Base-by-base conservation (phyloP, 1,140 invertebrate species). In the Drosophila navojoa region DNA sequence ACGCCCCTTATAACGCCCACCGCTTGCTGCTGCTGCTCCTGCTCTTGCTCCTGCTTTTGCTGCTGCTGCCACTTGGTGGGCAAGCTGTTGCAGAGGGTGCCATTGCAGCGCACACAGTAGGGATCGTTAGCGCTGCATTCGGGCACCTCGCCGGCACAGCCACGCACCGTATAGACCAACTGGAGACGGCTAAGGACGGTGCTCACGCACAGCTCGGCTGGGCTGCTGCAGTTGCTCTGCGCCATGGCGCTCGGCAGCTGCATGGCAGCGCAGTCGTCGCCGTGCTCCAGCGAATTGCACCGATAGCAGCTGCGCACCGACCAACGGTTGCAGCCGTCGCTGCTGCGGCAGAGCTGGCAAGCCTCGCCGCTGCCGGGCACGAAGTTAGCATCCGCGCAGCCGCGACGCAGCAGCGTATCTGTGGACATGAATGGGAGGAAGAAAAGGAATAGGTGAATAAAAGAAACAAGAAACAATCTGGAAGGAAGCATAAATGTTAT, bases 101-200 rank as follows among this genome's bases (percentile, higher is more conserved):
- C 90, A 16, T 91, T 86, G 50, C 90, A 91, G 1, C 85, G 85
- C 0, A 86, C 77, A 44, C 90, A 91, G 54, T 78, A 91, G 6
- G 90, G 90, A 79, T 91, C 90, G 29, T 84, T 90, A 16, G 35
- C 15, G 7, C 67, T 90, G 47, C 90, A 91, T 16, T 91, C 90
- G 6, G 79, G 71, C 25, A 91, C 90, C n/a, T 87, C 42, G 3
- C 61, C 38, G 10, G 76, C 81, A 66, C 90, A 91, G 1, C 86
- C 90, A 0, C 90, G 71, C 15, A 91, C 60, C 35, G 82, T 86
- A 27, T 90, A 90, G 0, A 84, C 62, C 13, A 79, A 40, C 47
- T 91, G 62, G 40, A 90, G 44, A 0, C 85, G 81, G 15, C 54
- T 77, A 15, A 90, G 42, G 6, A 91, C 60, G 1, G 90, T 91